Conservation (phyloP, 2,113 vertebrate genomes). For the Neofelis nebulosa region DNA sequence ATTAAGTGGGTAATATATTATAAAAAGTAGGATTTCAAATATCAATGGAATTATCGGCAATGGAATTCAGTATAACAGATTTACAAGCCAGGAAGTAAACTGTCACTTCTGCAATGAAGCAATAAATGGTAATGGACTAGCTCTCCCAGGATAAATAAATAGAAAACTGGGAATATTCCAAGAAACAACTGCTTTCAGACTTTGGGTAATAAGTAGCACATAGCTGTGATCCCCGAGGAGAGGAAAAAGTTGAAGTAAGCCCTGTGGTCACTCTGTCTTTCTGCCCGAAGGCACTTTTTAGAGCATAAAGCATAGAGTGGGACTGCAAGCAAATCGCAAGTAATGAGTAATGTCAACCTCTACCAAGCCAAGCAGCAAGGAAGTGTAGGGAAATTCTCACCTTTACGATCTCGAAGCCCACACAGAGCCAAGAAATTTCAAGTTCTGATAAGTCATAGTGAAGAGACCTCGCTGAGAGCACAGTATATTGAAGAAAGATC, state of each 20-base stretch:
- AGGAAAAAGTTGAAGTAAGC: not conserved
- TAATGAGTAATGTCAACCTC: not conserved
- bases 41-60: not conserved
- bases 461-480: not conserved
- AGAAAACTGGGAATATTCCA: not conserved
- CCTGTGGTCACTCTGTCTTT: not conserved
- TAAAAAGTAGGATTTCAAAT: not conserved
- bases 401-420: not conserved
- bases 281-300: not conserved
- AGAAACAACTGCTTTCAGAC: not conserved
- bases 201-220: not conserved
- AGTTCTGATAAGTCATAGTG: not conserved
- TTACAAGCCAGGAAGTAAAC: not conserved
- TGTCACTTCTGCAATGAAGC: not conserved
- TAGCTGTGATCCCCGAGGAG: not conserved
- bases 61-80: not conserved
- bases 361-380: not conserved
- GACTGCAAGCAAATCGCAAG: not conserved
- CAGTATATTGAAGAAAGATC: not conserved
- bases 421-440: not conserved
- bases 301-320: not conserved
- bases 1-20: not conserved
- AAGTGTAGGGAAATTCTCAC: not conserved
- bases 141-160: not conserved
- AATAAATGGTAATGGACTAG: not conserved